Percentiles rank a stretch among this genome's conserved stretches.
Conservation (phyloP, 2,797 vertebrate species). For the Sebastiscus tertius region DNA sequence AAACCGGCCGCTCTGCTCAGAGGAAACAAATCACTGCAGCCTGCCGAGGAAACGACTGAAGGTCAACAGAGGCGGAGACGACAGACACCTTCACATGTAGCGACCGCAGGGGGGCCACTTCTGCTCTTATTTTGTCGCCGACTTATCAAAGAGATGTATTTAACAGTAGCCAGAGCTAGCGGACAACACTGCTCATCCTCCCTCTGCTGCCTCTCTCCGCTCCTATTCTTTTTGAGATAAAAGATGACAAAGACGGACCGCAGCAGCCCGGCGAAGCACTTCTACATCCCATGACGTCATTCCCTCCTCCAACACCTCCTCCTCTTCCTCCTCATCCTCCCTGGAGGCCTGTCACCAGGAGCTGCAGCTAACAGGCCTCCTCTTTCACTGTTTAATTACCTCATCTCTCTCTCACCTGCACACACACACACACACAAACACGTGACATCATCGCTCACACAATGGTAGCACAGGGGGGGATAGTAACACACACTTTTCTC, state of each 20-base stretch:
- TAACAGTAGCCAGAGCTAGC: background rate
- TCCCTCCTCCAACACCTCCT: constrained; percentile 26
- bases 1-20: constrained; percentile 2
- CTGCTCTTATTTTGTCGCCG: background rate
- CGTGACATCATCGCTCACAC: background rate
- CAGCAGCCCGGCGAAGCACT: constrained; percentile 45
- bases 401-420: constrained; percentile 55
- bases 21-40: constrained; percentile 36
- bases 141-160: constrained; percentile 27
- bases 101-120: background rate
- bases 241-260: constrained; percentile 46
- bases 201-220: background rate
- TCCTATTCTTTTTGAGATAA: constrained; percentile 16
- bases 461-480: background rate
- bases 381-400: constrained; percentile 42
- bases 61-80: constrained; percentile 7
- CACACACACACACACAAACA: background rate
- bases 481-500: background rate
- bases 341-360: constrained; percentile 48
- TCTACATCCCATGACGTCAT: constrained; percentile 65
- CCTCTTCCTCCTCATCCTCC: background rate
- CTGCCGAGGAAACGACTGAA: constrained; percentile 17
- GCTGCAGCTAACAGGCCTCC: constrained; percentile 40
- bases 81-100: constrained; percentile 57
- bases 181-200: background rate